Conservation (phyloP, 1,140 invertebrate species). For the Cotesia typhae region DNA sequence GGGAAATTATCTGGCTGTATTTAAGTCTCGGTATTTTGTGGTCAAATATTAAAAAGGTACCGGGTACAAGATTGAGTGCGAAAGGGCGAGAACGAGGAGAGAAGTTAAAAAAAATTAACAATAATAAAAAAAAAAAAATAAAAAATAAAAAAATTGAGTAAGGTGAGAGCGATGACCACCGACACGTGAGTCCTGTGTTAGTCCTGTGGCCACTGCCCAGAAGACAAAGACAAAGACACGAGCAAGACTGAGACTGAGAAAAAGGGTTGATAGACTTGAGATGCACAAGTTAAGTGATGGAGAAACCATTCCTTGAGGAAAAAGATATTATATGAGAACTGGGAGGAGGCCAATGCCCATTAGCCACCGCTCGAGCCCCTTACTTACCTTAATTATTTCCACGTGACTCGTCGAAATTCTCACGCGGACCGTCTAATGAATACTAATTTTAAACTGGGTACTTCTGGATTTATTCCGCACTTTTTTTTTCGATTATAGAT, state of each 20-base stretch:
- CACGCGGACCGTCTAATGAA: slow-evolving; percentile 57
- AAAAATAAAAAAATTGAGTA: slow-evolving; percentile 27
- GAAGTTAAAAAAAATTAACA: slow-evolving; percentile 12
- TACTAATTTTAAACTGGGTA: slow-evolving; percentile 52
- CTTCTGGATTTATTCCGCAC: slow-evolving; percentile 31
- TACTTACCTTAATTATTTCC: slow-evolving; percentile 64
- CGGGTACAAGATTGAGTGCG: slow-evolving; percentile 35
- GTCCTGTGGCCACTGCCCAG: slow-evolving; percentile 16
- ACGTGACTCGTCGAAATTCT: slow-evolving; percentile 63
- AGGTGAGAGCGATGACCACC: slow-evolving; percentile 43
- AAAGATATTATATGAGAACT: slow-evolving; percentile 34
- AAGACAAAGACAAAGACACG: slow-evolving; percentile 18
- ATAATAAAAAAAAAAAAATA: slow-evolving; percentile 30
- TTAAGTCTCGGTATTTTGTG: background rate
- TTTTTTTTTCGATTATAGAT: background rate
- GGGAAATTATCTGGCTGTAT: slow-evolving; percentile 10
- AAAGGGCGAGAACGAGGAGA: slow-evolving; percentile 23
- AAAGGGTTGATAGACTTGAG: slow-evolving; percentile 29
- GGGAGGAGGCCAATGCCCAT: slow-evolving; percentile 48
- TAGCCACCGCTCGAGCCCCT: slow-evolving; percentile 52
- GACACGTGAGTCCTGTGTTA: background rate
- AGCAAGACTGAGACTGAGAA: slow-evolving; percentile 20
- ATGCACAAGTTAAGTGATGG: slow-evolving; percentile 33
- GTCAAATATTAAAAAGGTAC: slow-evolving; percentile 22
- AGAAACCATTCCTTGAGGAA: slow-evolving; percentile 17